A percentile compares a stretch with the other conserved stretches of the same genome.
Conservation (phyloP, 2,797 vertebrate genomes). For the Acipenser ruthenus region DNA sequence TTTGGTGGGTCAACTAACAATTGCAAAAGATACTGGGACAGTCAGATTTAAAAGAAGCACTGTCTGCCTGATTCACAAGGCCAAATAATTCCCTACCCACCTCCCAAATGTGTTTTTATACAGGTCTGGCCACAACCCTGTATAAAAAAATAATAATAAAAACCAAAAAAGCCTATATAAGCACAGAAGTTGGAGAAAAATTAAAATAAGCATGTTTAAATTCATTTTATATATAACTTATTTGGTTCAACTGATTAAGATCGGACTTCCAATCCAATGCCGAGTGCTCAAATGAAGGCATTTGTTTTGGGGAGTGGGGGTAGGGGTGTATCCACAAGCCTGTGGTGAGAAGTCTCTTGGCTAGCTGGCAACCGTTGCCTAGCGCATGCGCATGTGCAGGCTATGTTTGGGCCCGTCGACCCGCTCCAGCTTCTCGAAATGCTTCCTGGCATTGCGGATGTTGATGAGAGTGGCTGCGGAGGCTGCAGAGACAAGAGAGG, state of each 20-base stretch:
- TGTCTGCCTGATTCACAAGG: not conserved
- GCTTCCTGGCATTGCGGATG: conserved; percentile 96
- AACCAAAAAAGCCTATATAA: no score
- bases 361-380: not conserved
- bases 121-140: not conserved
- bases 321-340: not conserved
- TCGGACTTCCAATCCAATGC: not conserved
- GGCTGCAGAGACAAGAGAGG: conserved; percentile 46
- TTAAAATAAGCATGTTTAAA: conserved; percentile 1
- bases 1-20: not conserved
- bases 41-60: not conserved
- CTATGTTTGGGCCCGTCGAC: conserved; percentile 97
- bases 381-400: conserved; percentile 87
- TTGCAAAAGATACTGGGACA: not conserved
- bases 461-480: conserved; percentile 98
- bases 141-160: no score
- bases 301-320: not conserved
- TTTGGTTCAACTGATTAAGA: not conserved
- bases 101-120: not conserved
- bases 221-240: conserved; percentile 5
- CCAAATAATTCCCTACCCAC: not conserved
- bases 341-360: not conserved
- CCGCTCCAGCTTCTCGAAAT: conserved; percentile 98
- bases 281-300: conserved; percentile 10
- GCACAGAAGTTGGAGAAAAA: no score